These are phyloP conservation scores for Aselliscus stoliczkanus DNA, from an alignment of 2,797 vertebrate species.

Conservation along the genomic window DNA sequence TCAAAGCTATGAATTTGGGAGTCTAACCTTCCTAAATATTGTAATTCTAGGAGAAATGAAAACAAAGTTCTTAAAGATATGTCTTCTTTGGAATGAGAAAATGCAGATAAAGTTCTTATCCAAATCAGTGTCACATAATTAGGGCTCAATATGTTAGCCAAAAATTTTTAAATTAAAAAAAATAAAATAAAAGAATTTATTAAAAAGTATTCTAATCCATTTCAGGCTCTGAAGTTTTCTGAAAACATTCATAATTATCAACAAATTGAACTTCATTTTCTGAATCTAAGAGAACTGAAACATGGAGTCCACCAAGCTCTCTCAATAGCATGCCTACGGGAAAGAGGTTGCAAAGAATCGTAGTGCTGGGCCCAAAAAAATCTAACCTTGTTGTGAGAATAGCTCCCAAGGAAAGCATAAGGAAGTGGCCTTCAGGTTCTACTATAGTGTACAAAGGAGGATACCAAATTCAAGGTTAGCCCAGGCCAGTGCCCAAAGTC, in stretches of 20 bases:
- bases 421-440: not conserved
- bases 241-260: not conserved
- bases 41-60: not conserved
- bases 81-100: not conserved
- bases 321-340: not conserved
- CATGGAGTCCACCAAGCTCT: not conserved
- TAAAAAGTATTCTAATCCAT: not conserved
- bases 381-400: not conserved
- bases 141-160: not conserved
- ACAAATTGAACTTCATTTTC: not conserved
- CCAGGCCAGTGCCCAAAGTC: rapidly evolving
- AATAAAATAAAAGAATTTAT: not conserved
- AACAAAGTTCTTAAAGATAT: not conserved
- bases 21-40: not conserved
- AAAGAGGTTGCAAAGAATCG: not conserved
- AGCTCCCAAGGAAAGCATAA: not conserved
- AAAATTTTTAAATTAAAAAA: not conserved
- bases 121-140: not conserved
- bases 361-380: not conserved
- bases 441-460: not conserved
- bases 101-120: not conserved
- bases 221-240: not conserved
- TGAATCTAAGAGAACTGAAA: not conserved
- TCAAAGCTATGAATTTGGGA: not conserved
- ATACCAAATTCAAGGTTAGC: not conserved